Evolutionary conservation across 2,113 vertebrate species (phyloP).

Genomic region (Puffinus mauretanicus): DNA sequence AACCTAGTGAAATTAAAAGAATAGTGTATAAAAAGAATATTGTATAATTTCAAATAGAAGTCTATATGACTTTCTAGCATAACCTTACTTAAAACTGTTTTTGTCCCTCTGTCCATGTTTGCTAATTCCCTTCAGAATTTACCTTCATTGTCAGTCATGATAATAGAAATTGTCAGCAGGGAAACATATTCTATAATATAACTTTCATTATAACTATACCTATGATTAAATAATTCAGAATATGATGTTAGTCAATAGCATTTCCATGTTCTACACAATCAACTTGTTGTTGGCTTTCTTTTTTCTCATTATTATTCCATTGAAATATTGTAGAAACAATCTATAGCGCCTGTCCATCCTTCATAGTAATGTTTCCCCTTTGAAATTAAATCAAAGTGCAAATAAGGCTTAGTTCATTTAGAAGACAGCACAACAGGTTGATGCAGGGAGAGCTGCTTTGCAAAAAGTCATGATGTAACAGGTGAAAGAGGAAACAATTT

Average conservation of each 20-base stretch:
- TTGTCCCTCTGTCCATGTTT: background rate
- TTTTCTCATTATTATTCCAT: background rate
- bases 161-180: background rate
- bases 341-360: background rate
- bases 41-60: background rate
- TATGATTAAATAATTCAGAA: background rate
- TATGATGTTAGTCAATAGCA: background rate
- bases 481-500: background rate
- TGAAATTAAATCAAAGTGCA: slow-evolving; percentile 14
- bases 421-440: slow-evolving; percentile 12
- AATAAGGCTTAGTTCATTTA: background rate
- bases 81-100: background rate
- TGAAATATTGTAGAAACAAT: background rate
- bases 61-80: background rate
- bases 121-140: background rate
- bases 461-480: slow-evolving; percentile 23
- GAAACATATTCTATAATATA: background rate
- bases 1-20: background rate
- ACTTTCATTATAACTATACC: background rate
- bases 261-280: background rate
- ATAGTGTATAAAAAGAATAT: background rate
- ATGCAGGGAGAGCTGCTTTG: background rate
- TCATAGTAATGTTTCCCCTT: background rate
- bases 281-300: background rate
- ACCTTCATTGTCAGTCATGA: background rate